phyloP scores from a whole-genome alignment of 35 echinoderm and acorn worm species.

The Apostichopus californicus region DNA sequence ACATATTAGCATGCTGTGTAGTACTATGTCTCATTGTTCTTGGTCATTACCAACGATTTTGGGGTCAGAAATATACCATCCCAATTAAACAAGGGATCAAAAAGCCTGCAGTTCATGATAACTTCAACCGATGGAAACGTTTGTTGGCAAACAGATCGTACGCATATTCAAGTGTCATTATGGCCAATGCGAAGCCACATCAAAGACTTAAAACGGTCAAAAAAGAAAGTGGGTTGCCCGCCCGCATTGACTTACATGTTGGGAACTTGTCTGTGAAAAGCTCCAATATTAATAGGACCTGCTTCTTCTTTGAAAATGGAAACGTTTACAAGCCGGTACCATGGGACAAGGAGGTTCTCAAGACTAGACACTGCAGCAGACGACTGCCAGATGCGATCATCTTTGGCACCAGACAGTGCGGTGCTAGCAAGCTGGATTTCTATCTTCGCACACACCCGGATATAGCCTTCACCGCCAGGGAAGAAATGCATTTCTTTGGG shows the following conservation, averaged over 20 bases:
- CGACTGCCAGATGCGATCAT: constrained; percentile 69
- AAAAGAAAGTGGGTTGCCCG: not conserved
- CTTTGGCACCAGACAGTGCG: constrained; percentile 66
- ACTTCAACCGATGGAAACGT: constrained; percentile 42
- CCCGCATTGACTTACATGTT: constrained; percentile 24
- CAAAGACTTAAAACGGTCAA: not conserved
- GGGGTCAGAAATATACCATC: not conserved
- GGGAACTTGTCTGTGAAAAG: constrained; percentile 30
- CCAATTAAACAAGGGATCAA: not conserved
- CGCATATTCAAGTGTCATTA: not conserved
- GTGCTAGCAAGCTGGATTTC: constrained; percentile 56
- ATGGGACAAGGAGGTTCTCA: constrained; percentile 22
- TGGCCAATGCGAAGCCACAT: not conserved
- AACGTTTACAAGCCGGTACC: constrained; percentile 49
- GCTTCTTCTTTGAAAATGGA: constrained; percentile 56
- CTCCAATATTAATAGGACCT: constrained; percentile 26
- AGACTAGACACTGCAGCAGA: not conserved
- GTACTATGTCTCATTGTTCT: not conserved
- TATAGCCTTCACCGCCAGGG: constrained; percentile 26
- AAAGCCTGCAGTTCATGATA: not conserved
- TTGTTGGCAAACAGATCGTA: constrained; percentile 29
- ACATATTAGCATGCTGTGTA: constrained; percentile 27
- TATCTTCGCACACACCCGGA: constrained; percentile 62
- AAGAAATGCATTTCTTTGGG: constrained; percentile 71
- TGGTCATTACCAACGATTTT: constrained; percentile 18